Base-by-base conservation (phyloP, 2,888 invertebrate genomes). In the Macropis europaea region DNA sequence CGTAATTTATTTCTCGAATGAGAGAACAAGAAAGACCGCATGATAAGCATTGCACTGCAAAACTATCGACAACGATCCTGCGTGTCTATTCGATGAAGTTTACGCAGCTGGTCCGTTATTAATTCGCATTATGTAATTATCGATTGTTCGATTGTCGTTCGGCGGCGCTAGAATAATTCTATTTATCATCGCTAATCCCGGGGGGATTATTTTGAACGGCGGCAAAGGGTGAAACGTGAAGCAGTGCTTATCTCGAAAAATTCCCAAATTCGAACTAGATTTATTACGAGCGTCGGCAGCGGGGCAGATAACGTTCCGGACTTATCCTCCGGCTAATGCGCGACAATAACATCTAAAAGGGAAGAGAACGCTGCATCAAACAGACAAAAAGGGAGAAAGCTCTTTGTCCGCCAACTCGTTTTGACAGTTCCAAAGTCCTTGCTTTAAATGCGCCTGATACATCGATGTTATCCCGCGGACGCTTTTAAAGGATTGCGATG, bases 331-430 rank as follows among this genome's bases (percentile, higher is more conserved):
- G 30, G 32, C 43, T 47, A 57, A 56, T 34, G 34, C n/a, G 6
- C n/a, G n/a, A 28, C 36, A 43, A 59, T 54, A 19, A 61, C 17
- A 45, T 3, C 9, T 15, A n/a, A 50, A 40, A 7, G 30, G 15
- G 13, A 28, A 15, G 15, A n/a, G 28, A 34, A 22, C 9, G 19
- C 6, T 24, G 22, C 22, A 11, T 7, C 22, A n/a, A 15, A 28
- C 11, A 43, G 19, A 26, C 7, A 28, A 24, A 38, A 28, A 32
- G 19, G 45, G 28, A 38, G 40, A 52, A 28, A 52, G 50, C 32
- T 50, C 70, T 71, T 69, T 71, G 54, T 60, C 13, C n/a, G 26
- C 24, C 34, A 32, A 50, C 34, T 19, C 43, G 47, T 34, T 60
- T 54, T 34, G 47, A 69, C 59, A 34, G 42, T 36, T 36, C 30